Evolutionary conservation across 2,888 invertebrate genomes (phyloP).

Genomic region (Blera fallax): DNA sequence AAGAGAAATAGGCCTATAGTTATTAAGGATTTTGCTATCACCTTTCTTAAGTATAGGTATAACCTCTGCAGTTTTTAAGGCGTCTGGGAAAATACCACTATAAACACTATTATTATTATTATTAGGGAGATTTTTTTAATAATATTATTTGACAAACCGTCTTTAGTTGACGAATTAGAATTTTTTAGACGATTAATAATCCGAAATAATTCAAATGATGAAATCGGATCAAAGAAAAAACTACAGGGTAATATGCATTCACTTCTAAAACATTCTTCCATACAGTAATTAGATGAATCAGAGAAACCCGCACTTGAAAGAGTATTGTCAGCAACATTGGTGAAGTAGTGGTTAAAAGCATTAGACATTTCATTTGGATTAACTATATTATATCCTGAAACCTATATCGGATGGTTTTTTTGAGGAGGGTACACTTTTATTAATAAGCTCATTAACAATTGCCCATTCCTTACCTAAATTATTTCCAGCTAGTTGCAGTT

Average conservation of each 20-base stretch:
- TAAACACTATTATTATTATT: background rate
- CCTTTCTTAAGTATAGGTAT: background rate
- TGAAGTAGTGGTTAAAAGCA: background rate
- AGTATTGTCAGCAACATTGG: background rate
- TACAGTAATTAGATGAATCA: background rate
- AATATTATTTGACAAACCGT: background rate
- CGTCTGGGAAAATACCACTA: background rate
- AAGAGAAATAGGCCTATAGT: background rate
- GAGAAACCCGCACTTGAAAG: background rate
- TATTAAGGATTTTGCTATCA: background rate
- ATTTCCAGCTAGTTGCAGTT: background rate
- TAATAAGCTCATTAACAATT: background rate
- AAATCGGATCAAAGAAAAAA: background rate
- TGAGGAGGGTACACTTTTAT: background rate
- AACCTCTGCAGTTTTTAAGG: background rate
- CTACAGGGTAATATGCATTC: too few species aligned
- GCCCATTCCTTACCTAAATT: background rate
- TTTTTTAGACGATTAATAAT: background rate
- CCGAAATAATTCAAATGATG: background rate
- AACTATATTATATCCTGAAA: too few species aligned
- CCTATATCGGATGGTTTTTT: too few species aligned
- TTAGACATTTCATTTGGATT: background rate
- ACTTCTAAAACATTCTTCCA: background rate
- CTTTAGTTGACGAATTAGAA: background rate
- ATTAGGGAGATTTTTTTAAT: background rate